These are phyloP conservation scores for Crotalus viridis DNA, from an alignment of 2,113 vertebrate genomes.

Conservation along the genomic window DNA sequence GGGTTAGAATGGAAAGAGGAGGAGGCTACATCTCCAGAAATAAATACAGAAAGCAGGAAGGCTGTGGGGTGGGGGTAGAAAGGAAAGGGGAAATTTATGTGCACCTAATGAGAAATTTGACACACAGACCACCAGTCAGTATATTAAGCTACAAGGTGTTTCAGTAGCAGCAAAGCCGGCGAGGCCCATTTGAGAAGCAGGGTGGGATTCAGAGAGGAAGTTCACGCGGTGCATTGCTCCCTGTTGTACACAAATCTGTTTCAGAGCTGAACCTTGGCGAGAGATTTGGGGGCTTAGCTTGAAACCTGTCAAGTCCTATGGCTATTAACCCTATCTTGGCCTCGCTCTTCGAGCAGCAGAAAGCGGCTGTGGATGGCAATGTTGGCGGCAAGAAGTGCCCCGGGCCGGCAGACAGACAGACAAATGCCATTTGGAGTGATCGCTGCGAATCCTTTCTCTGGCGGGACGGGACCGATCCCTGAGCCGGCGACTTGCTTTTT, in stretches of 20 bases:
- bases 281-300: no score
- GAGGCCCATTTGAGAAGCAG: neutral
- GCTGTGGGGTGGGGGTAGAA: neutral
- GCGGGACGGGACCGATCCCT: neutral
- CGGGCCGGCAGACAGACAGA: neutral
- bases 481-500: neutral
- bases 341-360: neutral
- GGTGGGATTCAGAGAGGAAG: no score
- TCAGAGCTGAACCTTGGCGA: neutral
- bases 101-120: neutral
- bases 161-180: neutral
- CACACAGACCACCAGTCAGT: neutral
- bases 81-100: neutral
- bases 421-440: rapidly evolving
- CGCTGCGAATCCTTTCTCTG: neutral
- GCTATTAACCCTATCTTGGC: neutral
- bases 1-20: neutral
- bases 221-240: neutral
- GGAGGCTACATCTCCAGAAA: neutral
- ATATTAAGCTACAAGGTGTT: neutral
- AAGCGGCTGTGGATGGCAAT: neutral
- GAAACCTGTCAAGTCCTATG: no score
- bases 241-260: neutral
- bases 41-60: neutral
- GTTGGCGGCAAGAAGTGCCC: neutral